Evolutionary conservation across 2,797 vertebrate genomes (phyloP).

Genomic region (Percopsis omiscomaycus): DNA sequence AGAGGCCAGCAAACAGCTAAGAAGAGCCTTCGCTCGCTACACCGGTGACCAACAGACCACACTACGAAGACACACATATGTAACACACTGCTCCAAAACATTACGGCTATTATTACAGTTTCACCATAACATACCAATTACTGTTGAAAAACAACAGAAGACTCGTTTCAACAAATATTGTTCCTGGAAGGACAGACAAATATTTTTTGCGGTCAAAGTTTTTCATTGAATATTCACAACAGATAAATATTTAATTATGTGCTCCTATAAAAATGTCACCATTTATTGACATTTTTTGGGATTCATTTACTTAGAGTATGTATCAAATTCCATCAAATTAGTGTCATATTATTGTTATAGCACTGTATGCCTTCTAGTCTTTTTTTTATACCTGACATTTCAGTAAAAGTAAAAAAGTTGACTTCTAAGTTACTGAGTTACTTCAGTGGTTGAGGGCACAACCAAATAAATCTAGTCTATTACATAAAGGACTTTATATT

Average conservation of each 20-base stretch:
- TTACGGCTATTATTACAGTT: conserved; percentile 10
- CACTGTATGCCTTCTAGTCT: no score
- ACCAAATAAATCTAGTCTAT: conserved; percentile 20
- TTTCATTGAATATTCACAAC: no score
- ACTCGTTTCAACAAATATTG: background rate
- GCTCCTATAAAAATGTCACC: conserved; percentile 4
- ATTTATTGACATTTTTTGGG: background rate
- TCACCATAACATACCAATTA: conserved; percentile 9
- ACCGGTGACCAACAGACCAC: conserved; percentile 31
- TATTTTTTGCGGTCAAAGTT: conserved; percentile 6
- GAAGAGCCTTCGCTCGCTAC: conserved; percentile 45
- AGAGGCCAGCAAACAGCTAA: conserved; percentile 33
- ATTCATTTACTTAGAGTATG: background rate
- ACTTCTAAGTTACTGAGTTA: conserved; percentile 16
- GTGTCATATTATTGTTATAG: background rate
- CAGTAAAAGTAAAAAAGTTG: conserved; percentile 1
- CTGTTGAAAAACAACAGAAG: conserved; percentile 5
- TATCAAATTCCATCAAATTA: background rate
- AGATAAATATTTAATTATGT: background rate
- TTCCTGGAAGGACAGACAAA: background rate
- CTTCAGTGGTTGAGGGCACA: conserved; percentile 38
- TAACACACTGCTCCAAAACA: conserved; percentile 8
- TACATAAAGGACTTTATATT: conserved; percentile 50
- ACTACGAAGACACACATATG: conserved; percentile 27
- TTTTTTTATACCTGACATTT: no score